Percentiles rank a stretch among this genome's conserved stretches.
Evolutionary conservation across 92 coral and sea anemone species (phyloP).

Genomic region (Bergia puertoricense): DNA sequence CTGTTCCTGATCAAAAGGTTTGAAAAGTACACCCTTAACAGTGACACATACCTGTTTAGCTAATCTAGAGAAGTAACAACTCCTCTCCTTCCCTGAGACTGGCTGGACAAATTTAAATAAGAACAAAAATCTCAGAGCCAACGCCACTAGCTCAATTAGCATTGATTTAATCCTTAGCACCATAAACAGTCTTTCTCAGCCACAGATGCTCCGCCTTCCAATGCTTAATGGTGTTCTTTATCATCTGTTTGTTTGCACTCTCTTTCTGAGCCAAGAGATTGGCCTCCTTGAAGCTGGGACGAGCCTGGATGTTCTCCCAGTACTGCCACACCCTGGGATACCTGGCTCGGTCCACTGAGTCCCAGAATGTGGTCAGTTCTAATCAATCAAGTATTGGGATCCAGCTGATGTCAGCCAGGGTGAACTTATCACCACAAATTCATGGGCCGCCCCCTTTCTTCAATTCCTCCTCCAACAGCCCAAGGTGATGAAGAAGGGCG

Average conservation of each 20-base stretch:
- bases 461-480: slow-evolving; percentile 19
- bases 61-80: no score
- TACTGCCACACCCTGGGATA: slow-evolving; percentile 19
- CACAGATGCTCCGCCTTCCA: slow-evolving; percentile 26
- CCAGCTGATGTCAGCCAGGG: slow-evolving; percentile 42
- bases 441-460: slow-evolving; percentile 35
- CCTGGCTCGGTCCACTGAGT: not conserved
- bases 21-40: no score
- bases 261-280: slow-evolving; percentile 18
- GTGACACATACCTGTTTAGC: no score
- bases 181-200: slow-evolving; percentile 26
- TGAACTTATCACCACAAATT: slow-evolving; percentile 34
- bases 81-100: no score
- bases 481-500: slow-evolving; percentile 41
- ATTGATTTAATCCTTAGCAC: not conserved
- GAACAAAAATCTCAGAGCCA: no score
- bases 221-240: not conserved
- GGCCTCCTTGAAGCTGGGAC: slow-evolving; percentile 35
- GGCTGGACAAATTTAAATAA: no score
- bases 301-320: slow-evolving; percentile 34
- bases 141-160: no score
- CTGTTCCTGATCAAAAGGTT: no score
- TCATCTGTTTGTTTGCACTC: not conserved
- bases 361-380: slow-evolving; percentile 28
- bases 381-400: slow-evolving; percentile 27